A percentile compares a stretch with the other conserved stretches of the same genome.
Evolutionary conservation across 2,888 invertebrate species (phyloP).

Genomic region (Tupiocoris notatus): DNA sequence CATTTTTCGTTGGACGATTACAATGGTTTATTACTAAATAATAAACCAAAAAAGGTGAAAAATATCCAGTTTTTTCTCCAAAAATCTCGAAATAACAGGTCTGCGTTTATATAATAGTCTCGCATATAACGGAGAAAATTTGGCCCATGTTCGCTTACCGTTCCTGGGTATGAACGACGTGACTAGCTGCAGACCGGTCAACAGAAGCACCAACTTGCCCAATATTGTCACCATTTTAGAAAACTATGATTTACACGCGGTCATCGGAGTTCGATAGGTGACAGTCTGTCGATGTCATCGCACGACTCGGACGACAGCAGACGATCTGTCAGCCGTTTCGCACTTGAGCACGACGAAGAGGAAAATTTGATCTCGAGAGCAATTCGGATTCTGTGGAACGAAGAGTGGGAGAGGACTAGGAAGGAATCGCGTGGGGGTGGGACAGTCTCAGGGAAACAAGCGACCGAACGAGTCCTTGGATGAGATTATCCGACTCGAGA

Average conservation of each 20-base stretch:
- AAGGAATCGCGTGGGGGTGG: neutral
- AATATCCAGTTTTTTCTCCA: no score
- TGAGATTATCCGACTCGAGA: neutral
- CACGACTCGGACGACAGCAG: neutral
- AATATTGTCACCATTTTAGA: neutral
- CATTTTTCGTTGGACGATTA: no score
- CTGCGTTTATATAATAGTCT: no score
- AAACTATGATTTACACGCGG: neutral
- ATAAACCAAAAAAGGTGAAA: no score
- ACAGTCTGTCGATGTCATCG: neutral
- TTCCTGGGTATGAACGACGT: neutral
- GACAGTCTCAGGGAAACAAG: neutral
- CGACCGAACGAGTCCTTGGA: neutral
- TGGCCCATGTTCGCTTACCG: neutral
- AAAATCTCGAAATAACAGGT: no score
- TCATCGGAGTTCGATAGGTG: neutral
- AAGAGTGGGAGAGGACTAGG: neutral
- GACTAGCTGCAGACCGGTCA: neutral
- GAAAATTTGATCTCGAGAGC: no score
- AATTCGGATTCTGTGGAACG: no score
- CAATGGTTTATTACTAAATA: no score
- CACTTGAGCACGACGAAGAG: neutral
- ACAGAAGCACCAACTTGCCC: neutral
- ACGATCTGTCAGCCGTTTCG: neutral
- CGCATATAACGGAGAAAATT: no score